Percentiles rank a stretch among this genome's conserved stretches.
Evolutionary conservation across 2,113 vertebrate genomes (phyloP).

Genomic region (Dromaius novaehollandiae): DNA sequence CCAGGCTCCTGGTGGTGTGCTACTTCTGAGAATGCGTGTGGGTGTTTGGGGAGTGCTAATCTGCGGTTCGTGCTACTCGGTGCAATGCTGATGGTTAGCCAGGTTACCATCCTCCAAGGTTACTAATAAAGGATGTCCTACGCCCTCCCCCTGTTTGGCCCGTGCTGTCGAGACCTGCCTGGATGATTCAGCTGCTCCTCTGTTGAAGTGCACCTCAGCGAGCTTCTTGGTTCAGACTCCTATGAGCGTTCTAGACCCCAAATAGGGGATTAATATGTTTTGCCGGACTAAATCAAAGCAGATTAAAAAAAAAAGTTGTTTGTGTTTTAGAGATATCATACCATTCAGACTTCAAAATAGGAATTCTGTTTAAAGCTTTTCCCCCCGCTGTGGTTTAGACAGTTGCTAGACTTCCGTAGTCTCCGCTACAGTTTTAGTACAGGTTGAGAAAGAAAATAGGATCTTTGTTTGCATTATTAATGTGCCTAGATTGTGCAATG

Average conservation of each 20-base stretch:
- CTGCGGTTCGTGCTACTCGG: background rate
- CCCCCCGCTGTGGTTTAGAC: conserved; percentile 45
- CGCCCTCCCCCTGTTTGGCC: background rate
- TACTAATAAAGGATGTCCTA: conserved; percentile 30
- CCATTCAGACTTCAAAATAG: conserved; percentile 43
- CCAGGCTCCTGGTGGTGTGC: background rate
- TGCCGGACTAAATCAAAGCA: conserved; percentile 42
- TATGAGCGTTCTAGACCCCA: background rate
- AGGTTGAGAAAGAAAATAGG: conserved; percentile 53
- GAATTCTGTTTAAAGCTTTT: conserved; percentile 54
- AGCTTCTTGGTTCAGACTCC: background rate
- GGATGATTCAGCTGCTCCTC: background rate
- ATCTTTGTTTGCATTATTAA: conserved; percentile 53
- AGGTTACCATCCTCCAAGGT: background rate
- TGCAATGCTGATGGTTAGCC: background rate
- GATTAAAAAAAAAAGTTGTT: background rate
- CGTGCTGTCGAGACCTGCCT: conserved; percentile 23
- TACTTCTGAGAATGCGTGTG: background rate
- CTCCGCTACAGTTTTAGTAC: conserved; percentile 6
- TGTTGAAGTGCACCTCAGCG: background rate
- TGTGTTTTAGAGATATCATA: conserved; percentile 43
- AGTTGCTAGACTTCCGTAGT: conserved; percentile 56
- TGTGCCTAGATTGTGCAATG: conserved; percentile 30
- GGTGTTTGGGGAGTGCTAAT: background rate
- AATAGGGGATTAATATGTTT: background rate